phyloP scores from a whole-genome alignment of 2,113 vertebrate species.

The Callorhinus ursinus region DNA sequence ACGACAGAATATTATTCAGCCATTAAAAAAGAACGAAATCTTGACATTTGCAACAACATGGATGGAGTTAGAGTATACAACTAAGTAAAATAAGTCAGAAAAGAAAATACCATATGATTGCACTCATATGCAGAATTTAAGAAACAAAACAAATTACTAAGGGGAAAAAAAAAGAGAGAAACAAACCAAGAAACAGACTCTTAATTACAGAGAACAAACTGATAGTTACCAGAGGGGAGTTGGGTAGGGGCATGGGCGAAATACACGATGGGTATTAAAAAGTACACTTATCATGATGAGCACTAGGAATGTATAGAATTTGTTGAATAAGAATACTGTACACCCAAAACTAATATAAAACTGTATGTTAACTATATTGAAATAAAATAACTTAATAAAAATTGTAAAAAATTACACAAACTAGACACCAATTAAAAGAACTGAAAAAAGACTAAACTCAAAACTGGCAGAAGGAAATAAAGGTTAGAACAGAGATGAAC shows the following conservation, averaged over 20 bases:
- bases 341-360: not conserved
- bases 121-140: not conserved
- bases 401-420: slow-evolving; percentile 30
- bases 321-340: not conserved
- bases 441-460: not conserved
- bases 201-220: not conserved
- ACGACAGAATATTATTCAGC: not conserved
- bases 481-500: not conserved
- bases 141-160: not conserved
- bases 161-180: not conserved
- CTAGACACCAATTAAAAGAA: not conserved
- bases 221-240: not conserved
- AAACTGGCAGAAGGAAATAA: not conserved
- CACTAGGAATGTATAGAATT: not conserved
- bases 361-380: not conserved
- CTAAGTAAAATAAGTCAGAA: too few relatives aligned
- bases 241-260: not conserved
- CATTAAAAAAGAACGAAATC: not conserved
- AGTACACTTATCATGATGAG: not conserved
- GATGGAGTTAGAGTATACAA: not conserved
- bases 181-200: not conserved
- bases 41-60: not conserved
- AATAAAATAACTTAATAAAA: not conserved
- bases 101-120: not conserved
- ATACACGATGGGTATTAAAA: not conserved